A percentile compares a stretch with the other conserved stretches of the same genome.
Evolutionary conservation across 2,797 vertebrate species (phyloP).

Genomic region (Phataginus tricuspis): DNA sequence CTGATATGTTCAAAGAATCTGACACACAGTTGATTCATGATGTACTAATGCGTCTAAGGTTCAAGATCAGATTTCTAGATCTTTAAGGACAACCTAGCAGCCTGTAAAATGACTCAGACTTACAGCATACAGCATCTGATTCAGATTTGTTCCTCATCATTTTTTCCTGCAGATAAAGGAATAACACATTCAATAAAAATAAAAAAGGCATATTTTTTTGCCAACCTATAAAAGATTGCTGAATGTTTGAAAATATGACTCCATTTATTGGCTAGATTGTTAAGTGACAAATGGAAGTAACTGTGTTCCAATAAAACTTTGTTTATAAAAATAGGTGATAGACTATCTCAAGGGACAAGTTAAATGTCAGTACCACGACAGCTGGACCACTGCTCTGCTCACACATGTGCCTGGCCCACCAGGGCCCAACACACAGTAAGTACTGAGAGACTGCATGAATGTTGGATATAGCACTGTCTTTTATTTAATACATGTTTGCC

Average conservation of each 20-base stretch:
- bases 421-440: not conserved
- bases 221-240: conserved; percentile 19
- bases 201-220: not conserved
- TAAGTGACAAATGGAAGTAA: not conserved
- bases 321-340: no score
- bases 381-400: not conserved
- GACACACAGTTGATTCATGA: not conserved
- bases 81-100: not conserved
- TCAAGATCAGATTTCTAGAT: not conserved
- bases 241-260: not conserved
- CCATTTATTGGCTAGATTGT: not conserved
- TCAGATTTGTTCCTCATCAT: not conserved
- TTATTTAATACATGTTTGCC: not conserved
- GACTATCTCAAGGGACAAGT: not conserved
- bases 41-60: not conserved
- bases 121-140: not conserved
- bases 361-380: not conserved
- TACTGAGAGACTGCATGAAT: not conserved
- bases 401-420: not conserved
- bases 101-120: not conserved
- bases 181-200: not conserved
- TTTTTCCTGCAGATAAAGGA: not conserved
- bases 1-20: not conserved
- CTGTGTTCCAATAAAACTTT: no score
- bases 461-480: not conserved